Percentiles rank a stretch among this genome's conserved stretches.
These are phyloP conservation scores for Megalonaias nervosa DNA, from an alignment of 1,140 invertebrate species.

Conservation along the genomic window DNA sequence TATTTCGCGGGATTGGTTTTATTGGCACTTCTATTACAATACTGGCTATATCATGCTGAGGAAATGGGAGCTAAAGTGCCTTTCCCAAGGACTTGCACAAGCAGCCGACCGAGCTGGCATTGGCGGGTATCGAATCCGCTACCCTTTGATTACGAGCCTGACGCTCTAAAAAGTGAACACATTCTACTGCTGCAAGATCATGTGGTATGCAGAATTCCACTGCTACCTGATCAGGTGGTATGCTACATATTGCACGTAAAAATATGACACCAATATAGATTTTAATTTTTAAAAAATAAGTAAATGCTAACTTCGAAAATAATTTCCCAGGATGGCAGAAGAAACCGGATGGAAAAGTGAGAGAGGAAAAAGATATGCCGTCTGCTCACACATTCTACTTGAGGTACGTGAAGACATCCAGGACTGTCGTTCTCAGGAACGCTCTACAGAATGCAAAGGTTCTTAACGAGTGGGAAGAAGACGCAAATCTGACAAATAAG, in stretches of 20 bases:
- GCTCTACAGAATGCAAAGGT: slow-evolving; percentile 47
- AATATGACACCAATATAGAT: background rate
- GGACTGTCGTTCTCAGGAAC: slow-evolving; percentile 57
- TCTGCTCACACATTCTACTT: slow-evolving; percentile 47
- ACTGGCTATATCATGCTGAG: too few relatives aligned
- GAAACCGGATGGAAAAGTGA: slow-evolving; percentile 41
- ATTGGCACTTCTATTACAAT: too few relatives aligned
- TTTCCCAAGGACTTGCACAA: too few relatives aligned
- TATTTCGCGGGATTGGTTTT: too few relatives aligned
- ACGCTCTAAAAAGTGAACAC: too few relatives aligned
- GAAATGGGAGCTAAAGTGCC: too few relatives aligned
- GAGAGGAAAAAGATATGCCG: slow-evolving; percentile 22
- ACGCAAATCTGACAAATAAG: slow-evolving; percentile 60
- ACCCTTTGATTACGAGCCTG: too few relatives aligned
- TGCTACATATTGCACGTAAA: too few relatives aligned
- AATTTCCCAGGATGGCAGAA: slow-evolving; percentile 45
- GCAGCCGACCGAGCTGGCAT: too few relatives aligned
- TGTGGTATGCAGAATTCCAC: too few relatives aligned
- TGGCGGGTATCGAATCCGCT: too few relatives aligned
- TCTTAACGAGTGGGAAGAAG: slow-evolving; percentile 50
- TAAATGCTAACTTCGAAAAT: background rate
- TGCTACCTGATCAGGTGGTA: too few relatives aligned
- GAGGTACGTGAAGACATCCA: slow-evolving; percentile 51
- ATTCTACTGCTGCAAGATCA: background rate
- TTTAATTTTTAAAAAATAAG: background rate